Percentiles rank a stretch among this genome's conserved stretches.
Conservation (phyloP, 2,113 vertebrate species). For the Dipodomys ordii region DNA sequence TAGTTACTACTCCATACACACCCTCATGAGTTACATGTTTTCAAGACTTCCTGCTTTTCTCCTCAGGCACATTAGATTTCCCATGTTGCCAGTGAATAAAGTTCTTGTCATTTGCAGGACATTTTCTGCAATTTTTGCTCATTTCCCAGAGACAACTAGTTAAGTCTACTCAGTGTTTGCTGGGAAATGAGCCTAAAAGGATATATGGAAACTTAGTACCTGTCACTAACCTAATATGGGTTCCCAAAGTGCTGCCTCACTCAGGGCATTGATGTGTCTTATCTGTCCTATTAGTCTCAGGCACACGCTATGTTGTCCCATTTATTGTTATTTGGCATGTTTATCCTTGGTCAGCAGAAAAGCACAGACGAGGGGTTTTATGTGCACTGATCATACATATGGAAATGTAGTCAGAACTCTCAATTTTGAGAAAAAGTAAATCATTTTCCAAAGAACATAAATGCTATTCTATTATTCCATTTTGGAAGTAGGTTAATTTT, state of each 20-base stretch:
- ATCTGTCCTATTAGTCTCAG: not conserved
- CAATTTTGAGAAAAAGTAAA: constrained; percentile 54
- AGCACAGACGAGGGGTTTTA: constrained; percentile 19
- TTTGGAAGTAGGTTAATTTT: constrained; percentile 60
- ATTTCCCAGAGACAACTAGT: constrained; percentile 49
- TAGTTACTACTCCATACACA: not conserved
- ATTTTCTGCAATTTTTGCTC: constrained; percentile 69
- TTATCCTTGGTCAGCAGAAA: constrained; percentile 54
- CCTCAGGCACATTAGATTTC: not conserved
- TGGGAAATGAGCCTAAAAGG: constrained; percentile 45
- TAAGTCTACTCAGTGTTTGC: constrained; percentile 40
- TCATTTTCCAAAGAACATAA: constrained; percentile 63
- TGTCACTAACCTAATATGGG: not conserved
- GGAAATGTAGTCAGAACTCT: constrained; percentile 20
- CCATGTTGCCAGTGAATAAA: constrained; percentile 21
- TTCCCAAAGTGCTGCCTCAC: not conserved
- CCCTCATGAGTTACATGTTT: not conserved
- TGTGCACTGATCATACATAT: not conserved
- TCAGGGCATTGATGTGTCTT: not conserved
- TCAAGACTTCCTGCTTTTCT: not conserved
- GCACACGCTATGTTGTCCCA: not conserved
- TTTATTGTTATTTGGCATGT: constrained; percentile 44
- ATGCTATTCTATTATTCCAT: constrained; percentile 40
- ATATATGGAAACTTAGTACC: not conserved
- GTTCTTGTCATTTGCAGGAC: constrained; percentile 36